A percentile compares a stretch with the other conserved stretches of the same genome.
phyloP scores from a whole-genome alignment of 2,113 vertebrate species.

The Macaca mulatta region DNA sequence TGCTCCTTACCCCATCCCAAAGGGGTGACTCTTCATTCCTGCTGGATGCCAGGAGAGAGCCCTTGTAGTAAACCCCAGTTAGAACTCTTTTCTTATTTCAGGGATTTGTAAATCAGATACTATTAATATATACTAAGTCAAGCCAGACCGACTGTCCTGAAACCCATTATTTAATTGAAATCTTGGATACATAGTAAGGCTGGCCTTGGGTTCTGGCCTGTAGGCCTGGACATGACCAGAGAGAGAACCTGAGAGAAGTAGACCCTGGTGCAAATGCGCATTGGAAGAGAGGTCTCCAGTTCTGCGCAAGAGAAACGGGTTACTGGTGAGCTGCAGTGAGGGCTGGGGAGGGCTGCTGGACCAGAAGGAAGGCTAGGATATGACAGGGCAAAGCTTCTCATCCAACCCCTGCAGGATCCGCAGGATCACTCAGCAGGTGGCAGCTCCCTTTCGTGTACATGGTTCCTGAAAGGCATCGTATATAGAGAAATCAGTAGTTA shows the following conservation, averaged over 20 bases:
- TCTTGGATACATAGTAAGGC: neutral
- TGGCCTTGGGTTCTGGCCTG: neutral
- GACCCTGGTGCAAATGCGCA: fast-evolving
- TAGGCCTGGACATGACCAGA: neutral
- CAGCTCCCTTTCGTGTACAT: too few species aligned
- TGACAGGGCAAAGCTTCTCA: neutral
- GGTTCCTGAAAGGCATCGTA: neutral
- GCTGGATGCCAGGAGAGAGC: neutral
- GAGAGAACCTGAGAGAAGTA: neutral
- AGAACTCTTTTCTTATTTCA: neutral
- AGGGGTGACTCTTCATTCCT: neutral
- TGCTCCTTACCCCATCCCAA: neutral
- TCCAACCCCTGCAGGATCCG: fast-evolving
- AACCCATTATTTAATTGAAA: neutral
- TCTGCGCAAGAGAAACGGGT: neutral
- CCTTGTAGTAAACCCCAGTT: neutral
- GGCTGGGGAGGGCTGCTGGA: too few species aligned
- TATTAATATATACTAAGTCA: neutral
- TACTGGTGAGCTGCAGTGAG: neutral
- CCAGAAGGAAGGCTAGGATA: fast-evolving
- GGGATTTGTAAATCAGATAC: neutral
- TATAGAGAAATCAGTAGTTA: neutral
- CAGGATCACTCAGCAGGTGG: neutral
- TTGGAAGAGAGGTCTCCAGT: neutral
- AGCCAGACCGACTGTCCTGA: neutral